Base-by-base conservation (phyloP, 1,140 invertebrate genomes). In the Saccostrea cuccullata region DNA sequence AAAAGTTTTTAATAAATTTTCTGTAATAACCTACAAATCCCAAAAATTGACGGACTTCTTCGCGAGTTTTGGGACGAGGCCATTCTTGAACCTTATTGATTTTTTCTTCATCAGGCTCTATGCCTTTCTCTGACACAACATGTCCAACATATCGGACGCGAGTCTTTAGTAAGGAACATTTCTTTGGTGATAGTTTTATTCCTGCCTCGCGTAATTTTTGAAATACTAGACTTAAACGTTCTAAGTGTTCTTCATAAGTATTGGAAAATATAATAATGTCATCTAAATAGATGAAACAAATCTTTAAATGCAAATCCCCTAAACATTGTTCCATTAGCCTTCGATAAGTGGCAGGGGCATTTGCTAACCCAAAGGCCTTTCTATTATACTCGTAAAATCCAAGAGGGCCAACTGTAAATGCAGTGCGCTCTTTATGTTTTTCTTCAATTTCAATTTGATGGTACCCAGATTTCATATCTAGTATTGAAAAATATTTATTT, bases 401-500 rank as follows among this genome's bases (percentile, higher is more conserved):
- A 13, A 73, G n/a, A n/a, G 60, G 85, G 40, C 36, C 60, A 20
- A 86, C 85, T n/a, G 60, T 64, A 73, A 86, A 86, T 13, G 85
- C 60, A 15, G 85, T 86, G 12, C 85, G 26, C 40, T 86, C 85
- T 40, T 86, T 70, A 55, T 86, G 85, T 11, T 73, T 55, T 26
- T 86, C 85, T 17, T 55, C 15, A 55, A 70, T 86, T n/a, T 70
- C 85, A 17, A 86, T 58, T 73, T 86, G 85, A 40, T 86, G 85
- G 70, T 86, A 86, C 9, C 90, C 92, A 20, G 56, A 64, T 55
- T 87, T 87, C 84, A 92, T 87, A 92, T 96, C 96, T 0, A 96
- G 89, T 0, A 93, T 91, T 1, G 93, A 92, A 88, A 96, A 96
- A 55, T 94, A 92, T n/a, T 87, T 93, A 15, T 90, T 92, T 5